These are phyloP conservation scores for Theonella swinhoei DNA, from an alignment of 37 sponge, comb jelly and placozoan species.

Conservation along the genomic window DNA sequence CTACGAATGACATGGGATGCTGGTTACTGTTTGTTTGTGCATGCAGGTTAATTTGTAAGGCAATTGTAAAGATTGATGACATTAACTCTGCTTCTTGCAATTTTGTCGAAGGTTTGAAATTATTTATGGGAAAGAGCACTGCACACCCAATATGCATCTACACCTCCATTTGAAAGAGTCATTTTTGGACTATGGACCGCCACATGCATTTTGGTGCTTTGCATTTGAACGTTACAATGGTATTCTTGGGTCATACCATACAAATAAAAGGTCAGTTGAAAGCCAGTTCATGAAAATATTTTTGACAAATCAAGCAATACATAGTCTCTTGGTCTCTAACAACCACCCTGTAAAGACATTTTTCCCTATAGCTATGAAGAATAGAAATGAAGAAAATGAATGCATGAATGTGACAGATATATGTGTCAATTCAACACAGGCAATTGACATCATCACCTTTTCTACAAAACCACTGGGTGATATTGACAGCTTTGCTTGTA, in stretches of 20 bases:
- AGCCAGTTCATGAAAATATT: constrained; percentile 53
- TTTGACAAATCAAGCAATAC: neutral
- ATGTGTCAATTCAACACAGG: neutral
- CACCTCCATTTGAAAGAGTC: constrained; percentile 49
- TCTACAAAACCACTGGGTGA: too few species aligned
- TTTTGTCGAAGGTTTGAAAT: constrained; percentile 34
- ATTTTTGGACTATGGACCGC: constrained; percentile 57
- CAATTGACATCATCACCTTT: neutral
- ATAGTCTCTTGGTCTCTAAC: neutral
- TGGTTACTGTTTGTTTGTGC: constrained; percentile 73
- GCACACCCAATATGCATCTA: constrained; percentile 64
- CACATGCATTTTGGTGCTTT: constrained; percentile 64
- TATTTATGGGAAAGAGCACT: constrained; percentile 40
- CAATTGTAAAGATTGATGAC: constrained; percentile 22
- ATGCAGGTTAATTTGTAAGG: constrained; percentile 13
- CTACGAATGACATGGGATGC: constrained; percentile 12
- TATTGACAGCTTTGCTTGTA: neutral
- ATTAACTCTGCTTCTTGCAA: constrained; percentile 8
- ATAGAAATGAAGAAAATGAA: too few species aligned
- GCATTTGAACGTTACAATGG: constrained; percentile 70
- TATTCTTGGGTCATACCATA: constrained; percentile 37
- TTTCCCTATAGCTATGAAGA: too few species aligned
- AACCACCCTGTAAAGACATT: too few species aligned
- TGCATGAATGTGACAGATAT: neutral
- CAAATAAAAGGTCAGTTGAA: constrained; percentile 49